Conservation (phyloP, 2,888 invertebrate genomes). For the Pediacus dermestoides region DNA sequence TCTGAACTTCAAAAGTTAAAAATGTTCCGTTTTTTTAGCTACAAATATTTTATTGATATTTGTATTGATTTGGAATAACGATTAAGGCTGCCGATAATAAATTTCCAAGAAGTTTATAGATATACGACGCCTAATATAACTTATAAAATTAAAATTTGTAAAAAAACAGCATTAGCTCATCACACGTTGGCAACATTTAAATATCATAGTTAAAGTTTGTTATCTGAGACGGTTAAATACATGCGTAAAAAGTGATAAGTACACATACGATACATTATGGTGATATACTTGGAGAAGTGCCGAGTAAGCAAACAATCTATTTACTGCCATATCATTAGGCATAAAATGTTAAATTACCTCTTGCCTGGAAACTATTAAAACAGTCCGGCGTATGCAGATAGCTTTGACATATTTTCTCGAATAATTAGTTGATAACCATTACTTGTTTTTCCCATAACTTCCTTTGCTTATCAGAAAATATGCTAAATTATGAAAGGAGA, state of each 20-base stretch:
- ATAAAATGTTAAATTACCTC: slow-evolving; percentile 2
- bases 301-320: slow-evolving; percentile 4
- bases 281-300: background rate
- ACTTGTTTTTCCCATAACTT: slow-evolving; percentile 38
- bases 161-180: no score
- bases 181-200: no score
- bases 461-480: slow-evolving; percentile 37
- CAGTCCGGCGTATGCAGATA: slow-evolving; percentile 33
- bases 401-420: slow-evolving; percentile 36
- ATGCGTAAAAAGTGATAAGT: slow-evolving; percentile 1
- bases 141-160: no score
- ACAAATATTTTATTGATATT: no score
- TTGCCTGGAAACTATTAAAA: slow-evolving; percentile 25
- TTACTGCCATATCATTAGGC: slow-evolving; percentile 2
- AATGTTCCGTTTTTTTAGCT: no score
- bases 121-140: no score
- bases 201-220: no score
- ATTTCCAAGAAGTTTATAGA: no score
- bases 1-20: no score
- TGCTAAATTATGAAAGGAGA: slow-evolving; percentile 39
- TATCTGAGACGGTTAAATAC: no score
- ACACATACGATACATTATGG: background rate
- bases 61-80: no score
- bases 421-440: slow-evolving; percentile 35
- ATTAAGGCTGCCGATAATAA: no score